Percentiles rank a stretch among this genome's conserved stretches.
These are phyloP conservation scores for Silurus meridionalis DNA, from an alignment of 2,113 vertebrate species.

Conservation along the genomic window DNA sequence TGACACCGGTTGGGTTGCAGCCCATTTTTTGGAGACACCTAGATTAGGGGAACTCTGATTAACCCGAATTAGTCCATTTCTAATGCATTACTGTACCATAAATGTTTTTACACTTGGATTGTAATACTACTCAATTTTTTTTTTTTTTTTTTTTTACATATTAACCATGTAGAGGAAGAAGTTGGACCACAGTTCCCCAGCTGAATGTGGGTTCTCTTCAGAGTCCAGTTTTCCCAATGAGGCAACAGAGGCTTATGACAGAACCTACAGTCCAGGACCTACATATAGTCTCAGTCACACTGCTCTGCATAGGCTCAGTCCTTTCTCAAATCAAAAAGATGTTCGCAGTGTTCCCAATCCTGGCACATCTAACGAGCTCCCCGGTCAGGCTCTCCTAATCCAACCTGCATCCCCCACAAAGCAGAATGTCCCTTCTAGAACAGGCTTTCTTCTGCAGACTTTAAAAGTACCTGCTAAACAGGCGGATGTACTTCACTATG, in stretches of 20 bases:
- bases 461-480: not conserved
- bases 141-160: not conserved
- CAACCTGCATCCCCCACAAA: not conserved
- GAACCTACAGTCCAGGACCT: constrained; percentile 64
- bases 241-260: constrained; percentile 60
- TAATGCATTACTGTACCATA: too few species aligned
- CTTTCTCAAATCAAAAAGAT: constrained; percentile 7
- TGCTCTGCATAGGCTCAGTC: constrained; percentile 27
- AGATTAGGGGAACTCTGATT: too few species aligned
- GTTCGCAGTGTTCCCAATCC: not conserved
- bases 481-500: not conserved
- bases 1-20: too few species aligned
- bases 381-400: not conserved
- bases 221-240: constrained; percentile 65
- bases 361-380: not conserved
- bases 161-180: constrained; percentile 3
- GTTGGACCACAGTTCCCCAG: constrained; percentile 36
- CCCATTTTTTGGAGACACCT: too few species aligned
- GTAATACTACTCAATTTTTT: too few species aligned
- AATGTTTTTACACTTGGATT: too few species aligned
- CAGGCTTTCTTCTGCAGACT: not conserved
- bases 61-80: too few species aligned
- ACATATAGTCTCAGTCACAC: constrained; percentile 54
- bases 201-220: constrained; percentile 53
- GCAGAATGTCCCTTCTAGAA: not conserved